Evolutionary conservation across 2,113 vertebrate species (phyloP), one percentile per base, ranked within the genome.

Genomic region (Leptobrachium ailaonicum): DNA sequence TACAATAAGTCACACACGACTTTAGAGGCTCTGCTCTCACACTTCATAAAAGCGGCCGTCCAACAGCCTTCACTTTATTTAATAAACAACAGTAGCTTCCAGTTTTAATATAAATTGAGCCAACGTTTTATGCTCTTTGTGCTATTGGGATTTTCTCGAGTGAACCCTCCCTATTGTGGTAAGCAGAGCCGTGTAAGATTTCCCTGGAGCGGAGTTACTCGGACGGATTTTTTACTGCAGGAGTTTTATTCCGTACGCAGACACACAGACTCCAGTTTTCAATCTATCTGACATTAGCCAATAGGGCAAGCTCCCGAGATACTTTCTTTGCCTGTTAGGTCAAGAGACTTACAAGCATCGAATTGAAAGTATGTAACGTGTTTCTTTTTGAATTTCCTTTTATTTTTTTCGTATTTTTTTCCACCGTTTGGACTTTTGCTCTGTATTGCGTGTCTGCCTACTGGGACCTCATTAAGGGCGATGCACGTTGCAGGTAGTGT

Each of bases 81-180:
- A 66, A 81, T 66, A 81, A 81, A 75, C 78, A 80, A 73, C 79
- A 58, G 79, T 75, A 81, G 79, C 79, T 81, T 81, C 71, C 79
- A 81, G 79, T 68, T 75, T 67, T 81, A 73, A 41, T 81, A 53
- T 45, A 68, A 42, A n/a, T 7, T 13, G 10, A 69, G 79, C 79
- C 79, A 81, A 81, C 41, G 12, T 81, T 75, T 81, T 81, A 81
- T 74, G 66, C 72, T 47, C 64, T 69, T 74, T 81, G 79, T 75
- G 78, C 78, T 58, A 63, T 66, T 64, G 78, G 56, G 71, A 73
- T 74, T 67, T 73, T 80, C 71, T 64, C 78, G 66, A 41, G 66
- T 5, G 72, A 68, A 69, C 71, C 79, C 79, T 75, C 71, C 79
- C 42, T 69, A 69, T 66, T 68, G 67, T 62, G 32, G 64, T 67